Evolutionary conservation across 53 echinoderm and acorn worm genomes (phyloP).

Genomic region (Mesocentrotus franciscanus): DNA sequence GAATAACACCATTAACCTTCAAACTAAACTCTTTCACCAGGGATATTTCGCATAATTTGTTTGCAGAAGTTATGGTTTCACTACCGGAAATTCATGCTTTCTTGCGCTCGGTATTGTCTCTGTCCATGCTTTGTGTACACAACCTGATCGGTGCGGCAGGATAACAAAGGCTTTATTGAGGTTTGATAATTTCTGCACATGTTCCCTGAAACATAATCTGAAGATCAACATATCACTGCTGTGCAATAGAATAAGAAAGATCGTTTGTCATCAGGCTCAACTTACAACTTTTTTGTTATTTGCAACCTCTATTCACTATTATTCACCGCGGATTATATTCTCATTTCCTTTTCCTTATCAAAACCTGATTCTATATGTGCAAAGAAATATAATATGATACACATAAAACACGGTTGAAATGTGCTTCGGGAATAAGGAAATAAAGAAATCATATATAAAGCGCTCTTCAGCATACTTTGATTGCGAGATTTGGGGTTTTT

Average conservation of each 20-base stretch:
- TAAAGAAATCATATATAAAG: too few relatives aligned
- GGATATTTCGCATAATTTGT: not conserved
- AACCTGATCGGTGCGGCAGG: not conserved
- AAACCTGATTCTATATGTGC: too few relatives aligned
- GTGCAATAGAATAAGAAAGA: not conserved
- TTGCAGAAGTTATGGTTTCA: conserved; percentile 9
- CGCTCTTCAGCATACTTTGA: too few relatives aligned
- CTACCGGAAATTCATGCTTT: not conserved
- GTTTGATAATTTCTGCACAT: not conserved
- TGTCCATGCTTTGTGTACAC: not conserved
- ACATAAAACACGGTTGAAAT: too few relatives aligned
- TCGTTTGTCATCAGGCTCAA: not conserved
- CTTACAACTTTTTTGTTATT: not conserved
- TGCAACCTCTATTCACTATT: too few relatives aligned
- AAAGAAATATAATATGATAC: too few relatives aligned
- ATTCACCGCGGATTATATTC: too few relatives aligned
- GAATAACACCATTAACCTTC: not conserved
- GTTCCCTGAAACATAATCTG: not conserved
- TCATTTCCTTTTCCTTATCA: too few relatives aligned
- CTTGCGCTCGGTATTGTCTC: not conserved
- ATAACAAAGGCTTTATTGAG: not conserved
- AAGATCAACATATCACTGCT: not conserved
- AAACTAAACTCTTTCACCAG: not conserved
- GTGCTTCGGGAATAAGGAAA: too few relatives aligned
- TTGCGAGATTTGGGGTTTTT: too few relatives aligned